Evolutionary conservation across 2,797 vertebrate genomes (phyloP).

Genomic region (Syngnathus rostellatus): DNA sequence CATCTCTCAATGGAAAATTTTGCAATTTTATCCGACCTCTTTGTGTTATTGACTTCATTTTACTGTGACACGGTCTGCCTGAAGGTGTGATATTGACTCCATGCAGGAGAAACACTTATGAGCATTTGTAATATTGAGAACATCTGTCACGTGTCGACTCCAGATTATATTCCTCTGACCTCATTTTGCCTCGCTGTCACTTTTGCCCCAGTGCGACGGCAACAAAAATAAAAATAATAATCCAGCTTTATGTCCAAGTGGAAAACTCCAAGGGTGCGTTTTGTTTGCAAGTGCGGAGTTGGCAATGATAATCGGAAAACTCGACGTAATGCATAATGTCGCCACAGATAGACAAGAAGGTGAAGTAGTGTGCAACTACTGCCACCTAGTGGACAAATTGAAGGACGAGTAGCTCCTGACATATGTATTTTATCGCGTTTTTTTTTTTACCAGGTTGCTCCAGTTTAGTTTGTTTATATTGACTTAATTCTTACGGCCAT

Average conservation of each 20-base stretch:
- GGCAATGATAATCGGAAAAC: not conserved
- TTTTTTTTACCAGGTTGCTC: not conserved
- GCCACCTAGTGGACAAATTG: conserved; percentile 54
- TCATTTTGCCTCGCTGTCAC: not conserved
- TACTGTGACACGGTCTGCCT: not conserved
- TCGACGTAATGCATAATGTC: not conserved
- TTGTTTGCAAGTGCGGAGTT: not conserved
- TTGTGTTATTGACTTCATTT: not conserved
- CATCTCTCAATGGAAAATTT: not conserved
- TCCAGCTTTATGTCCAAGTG: not conserved
- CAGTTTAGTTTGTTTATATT: not conserved
- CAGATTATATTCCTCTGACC: conserved; percentile 1
- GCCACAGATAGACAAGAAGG: too few species aligned
- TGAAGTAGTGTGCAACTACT: conserved; percentile 14
- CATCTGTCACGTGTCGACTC: not conserved
- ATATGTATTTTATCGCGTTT: not conserved
- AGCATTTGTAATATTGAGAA: not conserved
- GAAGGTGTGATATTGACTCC: not conserved
- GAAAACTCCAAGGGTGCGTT: too few species aligned
- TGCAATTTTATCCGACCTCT: not conserved
- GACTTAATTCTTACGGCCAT: not conserved
- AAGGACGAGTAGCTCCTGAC: not conserved
- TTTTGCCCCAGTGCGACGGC: not conserved
- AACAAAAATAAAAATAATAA: not conserved
- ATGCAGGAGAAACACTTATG: not conserved